Evolutionary conservation across 2,113 vertebrate species (phyloP), one percentile per base, ranked within the genome.

Genomic region (Cyprinodon brontotheroides): DNA sequence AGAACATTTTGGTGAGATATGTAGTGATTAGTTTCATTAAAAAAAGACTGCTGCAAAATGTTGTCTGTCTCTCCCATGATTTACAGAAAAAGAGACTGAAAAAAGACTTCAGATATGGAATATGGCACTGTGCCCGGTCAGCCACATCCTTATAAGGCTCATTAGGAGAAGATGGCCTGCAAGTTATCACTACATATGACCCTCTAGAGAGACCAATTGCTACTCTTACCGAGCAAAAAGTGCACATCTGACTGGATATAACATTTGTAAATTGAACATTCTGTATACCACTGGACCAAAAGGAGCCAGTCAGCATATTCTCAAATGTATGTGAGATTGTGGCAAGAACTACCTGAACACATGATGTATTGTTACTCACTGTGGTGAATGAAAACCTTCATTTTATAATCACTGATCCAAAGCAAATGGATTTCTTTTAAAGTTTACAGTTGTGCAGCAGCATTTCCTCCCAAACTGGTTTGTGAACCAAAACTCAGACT

Each of bases 121-220:
- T 50, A 50, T 50, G 15, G 48, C 48, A 17, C 77, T 61, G 74
- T 50, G 57, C 37, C 68, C 68, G 65, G 65, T 70, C 74, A 74
- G 80, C 69, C 78, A 37, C 82, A 65, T 65, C 66, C 61, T 79
- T 77, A 78, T 80, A 77, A 81, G 87, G 81, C 81, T 91, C 80
- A 88, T 91, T 91, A 87, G 72, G 73, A 72, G 67, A 88, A 85
- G 71, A 90, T 78, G 80, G 80, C 74, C 66, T 60, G 75, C 57
- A 72, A 85, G 77, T 83, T 74, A 85, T 87, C 79, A 66, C 57
- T 75, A 68, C 82, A 85, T 79, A 87, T 83, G 87, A 86, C 77
- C 82, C 87, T 77, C 87, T 36, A 61, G 80, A 85, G 79, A 82
- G 45, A 60, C 53, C 66, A 64, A 41, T 77, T 79, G 47, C 59